Evolutionary conservation across 2,797 vertebrate genomes (phyloP).

Genomic region (Dendrocincla tyrannina): DNA sequence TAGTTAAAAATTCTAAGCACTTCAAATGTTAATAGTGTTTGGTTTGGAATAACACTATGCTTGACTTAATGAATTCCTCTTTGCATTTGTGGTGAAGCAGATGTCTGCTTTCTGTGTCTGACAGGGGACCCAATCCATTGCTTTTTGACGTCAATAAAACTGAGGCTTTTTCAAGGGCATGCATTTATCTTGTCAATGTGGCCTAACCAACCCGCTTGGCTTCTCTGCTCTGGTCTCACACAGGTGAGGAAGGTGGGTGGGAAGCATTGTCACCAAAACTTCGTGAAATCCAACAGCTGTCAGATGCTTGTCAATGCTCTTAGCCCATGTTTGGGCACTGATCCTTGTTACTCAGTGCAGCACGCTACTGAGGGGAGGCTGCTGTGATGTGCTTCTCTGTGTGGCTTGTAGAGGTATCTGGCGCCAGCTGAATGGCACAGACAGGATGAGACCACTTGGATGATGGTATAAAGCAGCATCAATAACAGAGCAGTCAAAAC

Average conservation of each 20-base stretch:
- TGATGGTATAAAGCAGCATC: neutral
- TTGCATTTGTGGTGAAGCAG: slow-evolving; percentile 36
- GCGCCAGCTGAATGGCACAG: neutral
- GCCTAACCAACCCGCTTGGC: neutral
- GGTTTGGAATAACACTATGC: slow-evolving; percentile 49
- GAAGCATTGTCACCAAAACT: neutral
- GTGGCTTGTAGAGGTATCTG: neutral
- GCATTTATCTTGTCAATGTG: slow-evolving; percentile 11
- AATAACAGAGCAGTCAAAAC: neutral
- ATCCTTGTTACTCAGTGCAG: neutral
- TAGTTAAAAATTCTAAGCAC: slow-evolving; percentile 12
- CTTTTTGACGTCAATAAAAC: slow-evolving; percentile 20
- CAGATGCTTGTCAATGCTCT: neutral
- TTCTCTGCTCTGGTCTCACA: neutral
- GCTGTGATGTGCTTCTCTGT: neutral
- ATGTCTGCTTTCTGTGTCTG: slow-evolving; percentile 55
- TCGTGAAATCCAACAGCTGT: neutral
- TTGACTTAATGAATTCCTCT: slow-evolving; percentile 59
- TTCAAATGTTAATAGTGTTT: slow-evolving; percentile 35
- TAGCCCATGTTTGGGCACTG: neutral
- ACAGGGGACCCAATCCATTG: slow-evolving; percentile 31
- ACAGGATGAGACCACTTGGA: neutral
- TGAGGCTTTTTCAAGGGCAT: neutral
- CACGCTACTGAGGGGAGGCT: neutral
- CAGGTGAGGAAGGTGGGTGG: neutral